phyloP scores from a whole-genome alignment of 2,888 invertebrate genomes.

The Thymelicus acteon region DNA sequence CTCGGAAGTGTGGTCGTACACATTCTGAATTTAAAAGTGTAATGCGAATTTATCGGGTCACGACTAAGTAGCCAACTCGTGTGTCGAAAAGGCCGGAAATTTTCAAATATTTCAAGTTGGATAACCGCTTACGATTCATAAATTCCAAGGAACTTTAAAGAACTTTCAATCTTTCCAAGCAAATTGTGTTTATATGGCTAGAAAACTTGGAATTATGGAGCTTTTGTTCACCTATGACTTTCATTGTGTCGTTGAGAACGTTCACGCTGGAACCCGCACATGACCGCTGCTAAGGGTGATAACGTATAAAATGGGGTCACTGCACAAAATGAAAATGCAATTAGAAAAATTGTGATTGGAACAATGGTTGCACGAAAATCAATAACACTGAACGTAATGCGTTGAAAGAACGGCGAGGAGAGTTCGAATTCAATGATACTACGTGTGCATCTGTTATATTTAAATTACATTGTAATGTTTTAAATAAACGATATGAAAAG shows the following conservation, averaged over 20 bases:
- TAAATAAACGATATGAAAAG: too few relatives aligned
- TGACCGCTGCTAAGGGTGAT: background rate
- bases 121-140: background rate
- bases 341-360: background rate
- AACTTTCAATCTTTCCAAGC: background rate
- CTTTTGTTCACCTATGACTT: background rate
- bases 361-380: too few relatives aligned
- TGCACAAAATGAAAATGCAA: background rate
- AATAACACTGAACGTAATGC: too few relatives aligned
- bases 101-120: constrained; percentile 2
- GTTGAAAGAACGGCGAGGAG: too few relatives aligned
- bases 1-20: background rate
- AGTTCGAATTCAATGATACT: too few relatives aligned
- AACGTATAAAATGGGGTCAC: background rate
- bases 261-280: background rate
- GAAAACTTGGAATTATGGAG: background rate
- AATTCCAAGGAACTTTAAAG: background rate
- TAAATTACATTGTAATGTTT: too few relatives aligned
- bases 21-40: background rate
- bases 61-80: constrained; percentile 3
- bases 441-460: too few relatives aligned
- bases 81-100: background rate
- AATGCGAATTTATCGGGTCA: background rate
- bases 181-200: background rate
- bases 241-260: background rate